A percentile compares a stretch with the other conserved stretches of the same genome.
Evolutionary conservation across 1,140 invertebrate species (phyloP).

Genomic region (Neodiprion fabricii): DNA sequence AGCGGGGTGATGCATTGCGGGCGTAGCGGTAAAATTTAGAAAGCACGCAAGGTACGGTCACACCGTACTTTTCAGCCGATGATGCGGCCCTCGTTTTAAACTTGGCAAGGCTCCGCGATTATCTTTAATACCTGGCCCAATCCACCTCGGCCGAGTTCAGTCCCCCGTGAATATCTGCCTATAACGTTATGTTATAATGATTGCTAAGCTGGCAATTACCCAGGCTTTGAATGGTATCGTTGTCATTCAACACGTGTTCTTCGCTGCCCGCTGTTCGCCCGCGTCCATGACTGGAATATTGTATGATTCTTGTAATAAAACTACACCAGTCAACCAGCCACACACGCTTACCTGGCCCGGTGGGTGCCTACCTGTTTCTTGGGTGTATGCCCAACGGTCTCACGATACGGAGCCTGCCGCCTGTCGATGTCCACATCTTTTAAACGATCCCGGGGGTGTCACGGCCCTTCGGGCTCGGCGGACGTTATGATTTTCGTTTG

Average conservation of each 20-base stretch:
- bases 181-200: slow-evolving; percentile 50
- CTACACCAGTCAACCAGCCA: slow-evolving; percentile 34
- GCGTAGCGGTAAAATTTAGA: too few species aligned
- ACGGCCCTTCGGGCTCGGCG: not conserved
- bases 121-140: slow-evolving; percentile 23
- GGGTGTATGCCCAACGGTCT: not conserved
- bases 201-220: slow-evolving; percentile 59
- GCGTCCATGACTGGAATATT: slow-evolving; percentile 57
- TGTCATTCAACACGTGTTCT: slow-evolving; percentile 54
- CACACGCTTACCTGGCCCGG: not conserved
- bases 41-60: slow-evolving; percentile 12
- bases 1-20: too few species aligned
- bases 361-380: too few species aligned
- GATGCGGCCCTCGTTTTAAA: slow-evolving; percentile 25
- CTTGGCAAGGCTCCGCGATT: slow-evolving; percentile 23
- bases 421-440: not conserved
- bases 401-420: not conserved
- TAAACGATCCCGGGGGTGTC: not conserved
- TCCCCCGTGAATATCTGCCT: not conserved
- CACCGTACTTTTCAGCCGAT: slow-evolving; percentile 26
- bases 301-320: slow-evolving; percentile 57
- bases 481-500: too few species aligned
- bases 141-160: not conserved
- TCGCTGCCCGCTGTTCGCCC: slow-evolving; percentile 57
- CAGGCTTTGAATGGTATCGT: slow-evolving; percentile 46